Base-by-base conservation (phyloP, 2,888 invertebrate species). In the Tethea ocularis region DNA sequence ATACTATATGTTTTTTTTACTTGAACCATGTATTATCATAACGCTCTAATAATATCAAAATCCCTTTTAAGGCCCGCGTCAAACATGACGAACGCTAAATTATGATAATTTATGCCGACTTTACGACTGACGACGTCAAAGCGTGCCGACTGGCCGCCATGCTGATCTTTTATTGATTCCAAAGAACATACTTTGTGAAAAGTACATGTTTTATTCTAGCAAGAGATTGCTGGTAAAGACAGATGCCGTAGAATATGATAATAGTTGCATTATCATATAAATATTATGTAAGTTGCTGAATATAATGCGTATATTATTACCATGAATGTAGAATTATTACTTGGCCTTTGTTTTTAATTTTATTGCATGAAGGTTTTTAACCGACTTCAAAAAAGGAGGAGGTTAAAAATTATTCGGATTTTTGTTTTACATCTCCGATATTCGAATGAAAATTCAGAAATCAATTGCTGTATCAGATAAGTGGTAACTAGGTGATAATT, bases 101-200 rank as follows among this genome's bases (percentile, higher is more conserved):
- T 61, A 64, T 64, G 53, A 54, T 64, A 64, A 64, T 64, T 61
- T 64, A 64, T 60, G 57, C 51, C 51, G 38, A 58, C 54, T 61
- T 61, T 51, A 61, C 63, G 56, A 20, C 57, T 24, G 52, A 26
- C 52, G 26, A 26, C 23, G 24, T 26, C 52, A 26, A 53, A 26
- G 52, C 29, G 46, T 10, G 46, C 46, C 46, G 46, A 46, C 46
- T 10, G 46, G 11, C 26, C 52, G 52, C 52, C 52, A 53, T 53
- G 29, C 17, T 29, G 17, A 52, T 52, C 52, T 17, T 53, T 20
- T 46, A 17, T 46, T 20, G 20, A 46, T 46, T 46, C 46, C 46
- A n/a, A 46, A 20, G 46, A 46, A 46, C 20, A 41, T 41, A n/a
- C 20, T 46, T 46, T 46, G 6, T 46, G 46, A 46, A 20, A 7